Base-by-base conservation (phyloP, 2,113 vertebrate species). In the Lagenorhynchus albirostris region DNA sequence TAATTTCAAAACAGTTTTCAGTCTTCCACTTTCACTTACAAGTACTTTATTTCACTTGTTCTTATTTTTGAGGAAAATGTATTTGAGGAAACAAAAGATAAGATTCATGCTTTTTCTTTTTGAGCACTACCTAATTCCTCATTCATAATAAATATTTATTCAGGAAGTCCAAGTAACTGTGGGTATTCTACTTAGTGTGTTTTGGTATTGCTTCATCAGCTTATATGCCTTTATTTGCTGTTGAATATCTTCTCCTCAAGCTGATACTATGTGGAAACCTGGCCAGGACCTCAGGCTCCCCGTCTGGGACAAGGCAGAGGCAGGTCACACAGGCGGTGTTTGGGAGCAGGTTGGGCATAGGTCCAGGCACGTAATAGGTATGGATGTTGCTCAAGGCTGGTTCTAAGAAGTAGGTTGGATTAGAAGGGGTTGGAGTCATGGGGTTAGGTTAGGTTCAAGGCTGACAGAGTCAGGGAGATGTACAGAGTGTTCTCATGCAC, bases 201-300 rank as follows among this genome's bases (percentile, higher is more conserved):
- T 94, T 91, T 91, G 88, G 33, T 92, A 15, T 58, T 95, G 89
- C 88, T 83, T 96, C 77, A 89, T 91, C 81, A 76, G 20, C 29
- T 33, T 67, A 8, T 55, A 20, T 95, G 29, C 31, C 15, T 90
- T 92, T 88, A 80, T 92, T 90, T 94, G 81, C 62, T 86, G 21
- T 81, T 94, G 15, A 83, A 60, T 80, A 77, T 62, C 47, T 92
- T 96, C 63, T 84, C 15, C 36, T 81, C 67, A 68, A 91, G 18
- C 68, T 74, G 80, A 94, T 63, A 77, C 11, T 73, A 1, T 53
- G 6, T 93, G n/a, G 73, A 92, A 95, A 91, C 55, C 8, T 63
- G 18, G 80, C 71, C 15, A 12, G 58, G 33, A 71, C 36, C 33
- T 21, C 8, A 71, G 74, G 63, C 60, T 95, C 18, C 76, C 76